These are phyloP conservation scores for Cyprinella venusta DNA, from an alignment of 2,797 vertebrate genomes.

Conservation along the genomic window DNA sequence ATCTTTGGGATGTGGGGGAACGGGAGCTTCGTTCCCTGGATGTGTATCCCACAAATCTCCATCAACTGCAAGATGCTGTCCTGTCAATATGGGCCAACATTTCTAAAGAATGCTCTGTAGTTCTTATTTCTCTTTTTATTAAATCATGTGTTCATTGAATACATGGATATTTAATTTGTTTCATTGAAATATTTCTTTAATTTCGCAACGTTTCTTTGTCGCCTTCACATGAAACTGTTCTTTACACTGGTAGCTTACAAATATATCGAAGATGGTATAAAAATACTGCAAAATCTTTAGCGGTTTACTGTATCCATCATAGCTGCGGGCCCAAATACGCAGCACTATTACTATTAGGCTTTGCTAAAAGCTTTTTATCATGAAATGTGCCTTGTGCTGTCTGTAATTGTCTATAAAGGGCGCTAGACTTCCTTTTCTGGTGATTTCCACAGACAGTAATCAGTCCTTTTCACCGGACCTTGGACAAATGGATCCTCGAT, in stretches of 20 bases:
- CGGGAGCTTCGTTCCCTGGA: too few relatives aligned
- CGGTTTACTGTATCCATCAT: background rate
- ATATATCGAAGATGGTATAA: background rate
- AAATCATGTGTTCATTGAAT: background rate
- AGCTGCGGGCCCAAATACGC: background rate
- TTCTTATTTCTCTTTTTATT: too few relatives aligned
- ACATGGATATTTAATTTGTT: background rate
- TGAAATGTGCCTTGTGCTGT: background rate
- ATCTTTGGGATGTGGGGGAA: too few relatives aligned
- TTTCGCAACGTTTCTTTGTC: too few relatives aligned
- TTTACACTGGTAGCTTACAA: background rate
- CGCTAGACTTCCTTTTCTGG: conserved; percentile 11
- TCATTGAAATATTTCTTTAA: background rate
- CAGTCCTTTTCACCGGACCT: conserved; percentile 8
- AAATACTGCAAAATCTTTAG: background rate
- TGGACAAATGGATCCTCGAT: conserved; percentile 20
- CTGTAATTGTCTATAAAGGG: conserved; percentile 18
- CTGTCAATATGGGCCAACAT: too few relatives aligned
- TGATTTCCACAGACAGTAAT: conserved; percentile 28
- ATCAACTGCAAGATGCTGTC: too few relatives aligned
- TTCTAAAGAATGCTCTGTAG: too few relatives aligned
- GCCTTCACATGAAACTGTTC: background rate
- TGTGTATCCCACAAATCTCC: too few relatives aligned
- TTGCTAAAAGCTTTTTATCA: conserved; percentile 31
- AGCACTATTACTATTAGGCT: background rate